These are phyloP conservation scores for Vanessa cardui DNA, from an alignment of 2,888 invertebrate species.

Conservation along the genomic window DNA sequence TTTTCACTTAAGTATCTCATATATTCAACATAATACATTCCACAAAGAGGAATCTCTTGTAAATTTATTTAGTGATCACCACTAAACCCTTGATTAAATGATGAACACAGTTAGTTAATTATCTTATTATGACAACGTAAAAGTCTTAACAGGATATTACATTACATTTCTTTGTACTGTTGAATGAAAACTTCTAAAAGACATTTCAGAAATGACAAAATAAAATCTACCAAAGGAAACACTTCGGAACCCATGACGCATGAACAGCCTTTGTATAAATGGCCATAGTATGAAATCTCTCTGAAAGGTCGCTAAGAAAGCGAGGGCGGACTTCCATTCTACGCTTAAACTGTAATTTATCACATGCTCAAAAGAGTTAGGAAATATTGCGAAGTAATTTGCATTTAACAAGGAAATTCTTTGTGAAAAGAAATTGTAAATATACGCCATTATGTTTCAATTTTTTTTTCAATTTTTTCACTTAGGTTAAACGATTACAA, in stretches of 20 bases:
- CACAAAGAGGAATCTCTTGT: too few relatives aligned
- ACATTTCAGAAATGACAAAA: not conserved
- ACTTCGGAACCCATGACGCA: not conserved
- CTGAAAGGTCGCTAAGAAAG: conserved; percentile 3
- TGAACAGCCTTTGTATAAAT: not conserved
- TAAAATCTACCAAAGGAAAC: not conserved
- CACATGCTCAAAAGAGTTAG: conserved; percentile 1
- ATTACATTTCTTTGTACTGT: not conserved
- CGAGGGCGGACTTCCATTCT: conserved; percentile 2
- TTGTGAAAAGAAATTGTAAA: too few relatives aligned
- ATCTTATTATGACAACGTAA: too few relatives aligned
- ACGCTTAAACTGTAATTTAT: conserved; percentile 9
- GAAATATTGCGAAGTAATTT: not conserved
- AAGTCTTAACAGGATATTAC: too few relatives aligned
- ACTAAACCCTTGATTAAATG: too few relatives aligned
- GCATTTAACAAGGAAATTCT: not conserved
- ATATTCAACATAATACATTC: too few relatives aligned
- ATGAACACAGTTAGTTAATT: too few relatives aligned
- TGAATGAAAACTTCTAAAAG: not conserved
- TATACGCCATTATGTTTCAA: too few relatives aligned
- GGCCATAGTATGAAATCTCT: not conserved
- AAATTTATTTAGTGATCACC: too few relatives aligned
- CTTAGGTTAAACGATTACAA: too few relatives aligned
- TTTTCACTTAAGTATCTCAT: too few relatives aligned
- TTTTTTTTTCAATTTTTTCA: too few relatives aligned